A percentile compares a stretch with the other conserved stretches of the same genome.
phyloP scores from a whole-genome alignment of 2,888 invertebrate species.

The Nudaria mundana region DNA sequence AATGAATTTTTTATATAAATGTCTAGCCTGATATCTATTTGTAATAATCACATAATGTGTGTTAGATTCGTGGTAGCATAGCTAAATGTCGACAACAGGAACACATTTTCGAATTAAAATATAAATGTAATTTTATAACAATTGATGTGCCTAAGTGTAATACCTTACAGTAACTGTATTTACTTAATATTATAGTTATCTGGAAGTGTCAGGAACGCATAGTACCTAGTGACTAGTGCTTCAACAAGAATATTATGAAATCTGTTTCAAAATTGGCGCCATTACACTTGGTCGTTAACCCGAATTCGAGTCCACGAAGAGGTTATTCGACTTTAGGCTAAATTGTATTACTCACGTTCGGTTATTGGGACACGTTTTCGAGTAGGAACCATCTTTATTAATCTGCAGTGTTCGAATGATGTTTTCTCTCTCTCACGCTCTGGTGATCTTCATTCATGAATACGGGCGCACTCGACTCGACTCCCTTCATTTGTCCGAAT shows the following conservation, averaged over 20 bases:
- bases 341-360: too few species aligned
- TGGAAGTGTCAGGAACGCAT: constrained; percentile 45
- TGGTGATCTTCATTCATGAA: too few species aligned
- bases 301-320: too few species aligned
- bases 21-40: constrained; percentile 22
- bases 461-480: too few species aligned
- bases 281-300: too few species aligned
- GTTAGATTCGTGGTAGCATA: constrained; percentile 67
- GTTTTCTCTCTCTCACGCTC: too few species aligned
- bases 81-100: constrained; percentile 58
- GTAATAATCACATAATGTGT: constrained; percentile 54
- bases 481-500: too few species aligned
- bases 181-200: constrained; percentile 45
- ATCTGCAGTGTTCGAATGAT: too few species aligned
- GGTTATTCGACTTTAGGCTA: too few species aligned
- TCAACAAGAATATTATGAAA: constrained; percentile 17
- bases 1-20: constrained; percentile 33
- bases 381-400: too few species aligned
- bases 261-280: constrained; percentile 21
- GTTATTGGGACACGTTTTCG: too few species aligned
- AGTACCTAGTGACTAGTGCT: constrained; percentile 30
- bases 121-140: constrained; percentile 79
- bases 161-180: constrained; percentile 71
- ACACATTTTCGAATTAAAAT: constrained; percentile 74
- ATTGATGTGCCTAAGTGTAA: constrained; percentile 83